Evolutionary conservation across 2,113 vertebrate species (phyloP), one percentile per base, ranked within the genome.

Genomic region (Pterocles gutturalis): DNA sequence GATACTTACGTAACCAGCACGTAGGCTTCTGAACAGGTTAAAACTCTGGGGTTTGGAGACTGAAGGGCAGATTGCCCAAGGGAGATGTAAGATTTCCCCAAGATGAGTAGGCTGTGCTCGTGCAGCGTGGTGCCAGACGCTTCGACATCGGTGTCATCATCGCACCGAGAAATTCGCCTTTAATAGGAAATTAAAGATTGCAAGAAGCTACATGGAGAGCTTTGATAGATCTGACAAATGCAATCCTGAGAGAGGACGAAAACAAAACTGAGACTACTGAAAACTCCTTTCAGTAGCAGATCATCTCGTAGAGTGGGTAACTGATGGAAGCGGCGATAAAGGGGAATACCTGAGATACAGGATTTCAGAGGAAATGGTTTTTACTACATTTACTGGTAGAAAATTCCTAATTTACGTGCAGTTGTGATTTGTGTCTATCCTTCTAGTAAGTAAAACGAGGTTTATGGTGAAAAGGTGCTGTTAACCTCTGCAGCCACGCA

Each of bases 101-200:
- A 24, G 62, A 25, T 6, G 61, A 26, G 53, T 2, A 19, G 57
- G 53, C 57, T 61, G 61, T 21, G 67, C 0, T 0, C 25, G 6
- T 19, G 75, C 9, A 8, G 60, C 19, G 43, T 7, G 67, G 73
- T 75, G 72, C 49, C 70, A 18, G 26, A 33, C 11, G 0, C 41
- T 57, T 20, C 60, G 10, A 2, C 64, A 0, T 10, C 2, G 36
- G 54, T 69, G 53, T 43, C 70, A 10, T 70, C 12, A 0, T 19
- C 34, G 51, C 54, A 26, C 31, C 0, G 0, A 26, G 62, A 73
- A 69, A 34, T 41, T 77, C 36, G 24, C 90, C 64, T 93, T 36
- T 90, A 53, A 55, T 53, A 43, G 64, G 93, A 89, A 84, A 87
- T 96, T 33, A 58, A 95, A 94, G 81, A 79, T 84, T 58, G 79